Evolutionary conservation across 64 coral and sea anemone genomes (phyloP).

Genomic region (Porites lutea): DNA sequence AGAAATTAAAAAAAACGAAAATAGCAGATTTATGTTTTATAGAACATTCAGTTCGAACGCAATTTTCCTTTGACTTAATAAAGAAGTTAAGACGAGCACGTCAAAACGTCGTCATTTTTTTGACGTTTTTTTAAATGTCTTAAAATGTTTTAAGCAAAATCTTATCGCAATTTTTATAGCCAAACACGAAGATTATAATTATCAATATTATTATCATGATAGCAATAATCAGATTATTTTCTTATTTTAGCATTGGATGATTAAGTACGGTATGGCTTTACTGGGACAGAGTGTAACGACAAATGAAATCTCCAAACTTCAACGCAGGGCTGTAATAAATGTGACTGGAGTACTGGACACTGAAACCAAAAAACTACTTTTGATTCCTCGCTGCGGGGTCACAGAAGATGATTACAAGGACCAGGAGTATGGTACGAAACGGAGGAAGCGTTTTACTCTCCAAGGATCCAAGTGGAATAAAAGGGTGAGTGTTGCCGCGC

Average conservation of each 20-base stretch:
- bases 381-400: conserved; percentile 76
- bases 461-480: conserved; percentile 88
- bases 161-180: too few relatives aligned
- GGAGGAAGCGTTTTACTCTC: conserved; percentile 60
- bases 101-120: too few relatives aligned
- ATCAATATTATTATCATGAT: too few relatives aligned
- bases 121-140: too few relatives aligned
- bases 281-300: background rate
- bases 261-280: background rate
- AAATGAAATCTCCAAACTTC: conserved; percentile 40
- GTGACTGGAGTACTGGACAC: conserved; percentile 77
- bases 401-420: background rate
- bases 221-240: too few relatives aligned
- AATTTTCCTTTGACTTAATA: too few relatives aligned
- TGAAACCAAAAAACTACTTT: conserved; percentile 55
- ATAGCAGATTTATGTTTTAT: too few relatives aligned
- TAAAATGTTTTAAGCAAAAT: too few relatives aligned
- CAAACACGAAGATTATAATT: too few relatives aligned
- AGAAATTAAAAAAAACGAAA: too few relatives aligned
- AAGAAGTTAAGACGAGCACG: too few relatives aligned
- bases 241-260: conserved; percentile 38
- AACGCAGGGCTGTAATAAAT: conserved; percentile 69
- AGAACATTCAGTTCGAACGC: too few relatives aligned
- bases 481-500: conserved; percentile 50
- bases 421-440: background rate